Base-by-base conservation (phyloP, 2,888 invertebrate genomes). In the Sylvicola cinctus region DNA sequence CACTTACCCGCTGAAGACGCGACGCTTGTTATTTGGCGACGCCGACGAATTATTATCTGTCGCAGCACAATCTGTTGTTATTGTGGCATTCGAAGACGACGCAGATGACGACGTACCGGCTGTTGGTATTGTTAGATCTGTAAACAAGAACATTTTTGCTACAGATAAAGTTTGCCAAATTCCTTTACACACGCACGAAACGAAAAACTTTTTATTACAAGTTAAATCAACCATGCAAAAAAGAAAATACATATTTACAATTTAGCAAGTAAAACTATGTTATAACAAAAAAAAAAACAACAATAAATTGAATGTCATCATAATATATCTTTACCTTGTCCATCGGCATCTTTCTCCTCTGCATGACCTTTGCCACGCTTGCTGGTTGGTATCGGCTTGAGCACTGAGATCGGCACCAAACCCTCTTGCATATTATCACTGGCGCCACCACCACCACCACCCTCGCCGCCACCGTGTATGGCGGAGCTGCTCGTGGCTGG, bases 1-100 rank as follows among this genome's bases (percentile, higher is more conserved):
- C 29, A 70, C 81, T 78, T 60, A 84, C 84, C 79, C 77, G 52
- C 79, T 78, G 48, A 84, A 84, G 32, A 75, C 80, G 43, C 81
- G 70, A 39, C 83, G 66, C 52, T 84, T 84, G 52, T 83, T 84
- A 34, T 84, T 80, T 16, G 80, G 80, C 37, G 85, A 84, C 45
- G 78, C 80, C 20, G 20, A 20, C 20, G 20, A 20, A 20, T 20
- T 20, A 20, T 20, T 20, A 20, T 20, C 20, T 20, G 20, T 20
- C 20, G 20, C 20, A 20, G 20, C 20, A 20, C 20, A 20, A 20
- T 20, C 20, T 20, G 20, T 6, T 20, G 20, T 20, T 20, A 20
- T 20, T 20, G 20, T 20, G 20, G 20, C 20, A 8, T 20, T 20
- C 5, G 20, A 20, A 20, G 20, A 20, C 20, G 20, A 4, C 5